phyloP scores from a whole-genome alignment of 2,113 vertebrate species.

The Isichthys henryi region DNA sequence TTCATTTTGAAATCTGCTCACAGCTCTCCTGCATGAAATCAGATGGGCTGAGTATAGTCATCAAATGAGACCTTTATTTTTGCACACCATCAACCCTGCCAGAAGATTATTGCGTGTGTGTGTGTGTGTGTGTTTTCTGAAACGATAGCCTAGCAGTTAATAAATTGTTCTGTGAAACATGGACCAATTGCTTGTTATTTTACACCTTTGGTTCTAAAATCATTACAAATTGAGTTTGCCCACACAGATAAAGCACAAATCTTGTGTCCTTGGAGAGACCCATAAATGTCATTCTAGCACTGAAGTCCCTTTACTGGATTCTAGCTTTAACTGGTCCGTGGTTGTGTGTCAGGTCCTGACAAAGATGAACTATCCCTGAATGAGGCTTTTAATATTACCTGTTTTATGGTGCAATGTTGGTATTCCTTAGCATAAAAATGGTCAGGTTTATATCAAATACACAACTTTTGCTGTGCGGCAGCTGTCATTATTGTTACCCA shows the following conservation, averaged over 20 bases:
- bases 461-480: background rate
- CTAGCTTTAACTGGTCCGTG: background rate
- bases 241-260: conserved; percentile 36
- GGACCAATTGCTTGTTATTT: background rate
- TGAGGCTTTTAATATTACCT: background rate
- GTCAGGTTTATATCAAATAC: background rate
- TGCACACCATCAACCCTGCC: background rate
- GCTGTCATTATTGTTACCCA: background rate
- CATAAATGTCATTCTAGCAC: conserved; percentile 46
- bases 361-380: background rate
- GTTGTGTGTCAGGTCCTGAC: background rate
- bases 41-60: background rate
- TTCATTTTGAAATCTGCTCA: conserved; percentile 12
- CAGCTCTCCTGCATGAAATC: background rate
- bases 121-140: background rate
- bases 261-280: conserved; percentile 35
- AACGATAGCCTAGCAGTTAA: conserved; percentile 26
- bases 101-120: background rate
- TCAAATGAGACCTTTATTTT: background rate
- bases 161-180: conserved; percentile 14
- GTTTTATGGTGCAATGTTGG: background rate
- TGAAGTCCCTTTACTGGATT: conserved; percentile 8
- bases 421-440: conserved; percentile 8
- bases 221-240: conserved; percentile 53
- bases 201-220: conserved; percentile 32